These are phyloP conservation scores for Euphysa ruthae DNA, from an alignment of 30 jellyfish, hydroid and myxozoan species.

Conservation along the genomic window DNA sequence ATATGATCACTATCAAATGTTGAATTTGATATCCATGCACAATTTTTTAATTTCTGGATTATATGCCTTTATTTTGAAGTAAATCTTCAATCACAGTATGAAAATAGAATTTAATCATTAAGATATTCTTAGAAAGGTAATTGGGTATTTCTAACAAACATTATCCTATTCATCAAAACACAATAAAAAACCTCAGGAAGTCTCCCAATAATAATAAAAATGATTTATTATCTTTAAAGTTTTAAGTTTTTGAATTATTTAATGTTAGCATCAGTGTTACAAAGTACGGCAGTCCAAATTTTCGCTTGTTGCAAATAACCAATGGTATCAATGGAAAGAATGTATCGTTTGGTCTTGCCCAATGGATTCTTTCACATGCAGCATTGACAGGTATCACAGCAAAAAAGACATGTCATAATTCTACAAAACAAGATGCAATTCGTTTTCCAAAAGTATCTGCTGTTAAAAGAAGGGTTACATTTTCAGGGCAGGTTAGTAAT, in stretches of 20 bases:
- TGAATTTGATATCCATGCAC: too few relatives aligned
- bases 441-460: background rate
- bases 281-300: constrained; percentile 4
- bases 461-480: background rate
- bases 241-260: background rate
- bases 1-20: too few relatives aligned
- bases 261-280: background rate
- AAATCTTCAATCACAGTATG: too few relatives aligned
- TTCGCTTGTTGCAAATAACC: background rate
- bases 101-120: too few relatives aligned
- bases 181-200: too few relatives aligned
- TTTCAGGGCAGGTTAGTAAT: background rate
- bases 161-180: too few relatives aligned
- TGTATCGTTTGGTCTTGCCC: background rate
- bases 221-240: background rate
- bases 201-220: background rate
- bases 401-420: constrained; percentile 3
- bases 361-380: constrained; percentile 13
- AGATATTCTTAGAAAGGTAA: too few relatives aligned
- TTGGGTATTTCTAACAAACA: too few relatives aligned
- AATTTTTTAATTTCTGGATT: too few relatives aligned
- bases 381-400: background rate
- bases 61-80: too few relatives aligned
- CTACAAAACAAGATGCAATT: background rate
- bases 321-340: background rate